Evolutionary conservation across 2,113 vertebrate genomes (phyloP), one percentile per base, ranked within the genome.

Genomic region (Vombatus ursinus): DNA sequence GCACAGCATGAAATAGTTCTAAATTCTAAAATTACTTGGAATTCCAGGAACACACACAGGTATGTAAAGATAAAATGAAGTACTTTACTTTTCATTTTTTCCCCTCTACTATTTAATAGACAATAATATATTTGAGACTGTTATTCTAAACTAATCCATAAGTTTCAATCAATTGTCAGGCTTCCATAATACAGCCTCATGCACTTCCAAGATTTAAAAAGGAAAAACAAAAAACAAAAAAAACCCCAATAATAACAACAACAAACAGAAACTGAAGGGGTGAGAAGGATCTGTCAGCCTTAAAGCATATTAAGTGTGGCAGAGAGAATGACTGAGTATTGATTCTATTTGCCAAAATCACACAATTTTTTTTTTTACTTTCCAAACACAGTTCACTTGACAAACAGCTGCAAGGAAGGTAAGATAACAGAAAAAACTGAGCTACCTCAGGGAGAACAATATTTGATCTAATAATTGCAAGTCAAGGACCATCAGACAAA

Each of bases 281-380:
- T 97, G 90, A 2, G 92, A 92, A 97, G 97, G 96, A 98, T 98
- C 93, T 97, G 96, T 98, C 96, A 98, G 96, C 94, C 95, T 98
- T 96, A 98, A 98, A 98, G 90, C 77, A 95, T 95, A 96, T 97
- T 96, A 98, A 98, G 97, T 95, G 93, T 92, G 97, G 94, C 94
- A 98, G 91, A 97, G 94, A 98, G 57, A 37, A 97, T 97, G 98
- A 98, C 92, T 96, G 95, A 97, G 84, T 94, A 92, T 96, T 96
- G 97, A 97, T 97, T 98, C 94, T 96, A 52, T 91, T 97, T 98
- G 98, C 96, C 97, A 98, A 98, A 95, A 97, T 95, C 92, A 97
- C 54, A 93, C 25, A 97, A 91, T 96, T 48, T 94, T 92, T 97
- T 96, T 97, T 98, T 96, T 96, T 97, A 95, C 94, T 98, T 98